These are phyloP conservation scores for Anguilla rostrata DNA, from an alignment of 2,113 vertebrate species.

Conservation along the genomic window DNA sequence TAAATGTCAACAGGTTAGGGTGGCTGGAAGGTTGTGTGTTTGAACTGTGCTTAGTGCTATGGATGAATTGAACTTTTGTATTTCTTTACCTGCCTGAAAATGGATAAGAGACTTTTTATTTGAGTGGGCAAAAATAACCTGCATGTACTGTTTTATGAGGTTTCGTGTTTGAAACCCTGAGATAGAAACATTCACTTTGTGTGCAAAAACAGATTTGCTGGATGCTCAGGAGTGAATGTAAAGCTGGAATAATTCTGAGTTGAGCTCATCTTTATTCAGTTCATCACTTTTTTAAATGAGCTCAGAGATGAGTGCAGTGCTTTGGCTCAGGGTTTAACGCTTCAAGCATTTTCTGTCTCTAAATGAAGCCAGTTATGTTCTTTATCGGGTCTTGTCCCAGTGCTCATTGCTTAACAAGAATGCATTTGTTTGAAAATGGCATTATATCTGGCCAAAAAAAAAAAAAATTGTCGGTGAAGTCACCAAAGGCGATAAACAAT, in stretches of 20 bases:
- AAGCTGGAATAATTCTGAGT: neutral
- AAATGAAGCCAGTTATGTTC: too few relatives aligned
- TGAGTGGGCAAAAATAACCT: neutral
- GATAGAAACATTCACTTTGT: neutral
- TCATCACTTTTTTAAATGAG: too few relatives aligned
- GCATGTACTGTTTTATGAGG: neutral
- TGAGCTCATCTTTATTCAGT: neutral
- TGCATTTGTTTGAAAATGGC: too few relatives aligned
- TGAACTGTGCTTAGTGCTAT: neutral
- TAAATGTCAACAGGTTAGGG: slow-evolving; percentile 47
- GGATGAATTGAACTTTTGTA: neutral
- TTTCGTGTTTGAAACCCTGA: neutral
- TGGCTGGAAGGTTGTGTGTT: neutral
- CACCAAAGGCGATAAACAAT: too few relatives aligned
- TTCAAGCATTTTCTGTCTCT: too few relatives aligned
- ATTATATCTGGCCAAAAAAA: too few relatives aligned
- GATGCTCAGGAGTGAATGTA: neutral
- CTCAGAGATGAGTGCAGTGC: too few relatives aligned
- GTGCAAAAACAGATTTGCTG: neutral
- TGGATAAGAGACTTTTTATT: neutral
- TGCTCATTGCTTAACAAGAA: too few relatives aligned
- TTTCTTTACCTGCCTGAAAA: neutral
- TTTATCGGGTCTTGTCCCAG: too few relatives aligned
- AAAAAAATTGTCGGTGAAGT: too few relatives aligned
- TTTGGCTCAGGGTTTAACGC: too few relatives aligned